phyloP scores from a whole-genome alignment of 2,888 invertebrate genomes.

The Corythucha ciliata region DNA sequence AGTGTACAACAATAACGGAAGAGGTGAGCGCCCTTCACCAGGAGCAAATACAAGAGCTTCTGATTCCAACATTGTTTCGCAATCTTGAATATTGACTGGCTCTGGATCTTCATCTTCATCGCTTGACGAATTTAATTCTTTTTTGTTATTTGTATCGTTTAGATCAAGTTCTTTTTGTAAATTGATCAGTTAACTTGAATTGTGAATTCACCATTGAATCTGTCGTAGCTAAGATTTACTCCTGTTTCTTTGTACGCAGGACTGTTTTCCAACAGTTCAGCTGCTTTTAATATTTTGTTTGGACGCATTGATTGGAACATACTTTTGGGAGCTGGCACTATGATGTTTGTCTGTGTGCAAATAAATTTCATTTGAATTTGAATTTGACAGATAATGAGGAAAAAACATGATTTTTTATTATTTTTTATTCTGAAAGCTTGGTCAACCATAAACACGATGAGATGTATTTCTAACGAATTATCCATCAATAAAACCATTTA shows the following conservation, averaged over 20 bases:
- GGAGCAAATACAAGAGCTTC: constrained; percentile 21
- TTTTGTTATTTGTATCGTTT: not conserved
- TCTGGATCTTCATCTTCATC: constrained; percentile 11
- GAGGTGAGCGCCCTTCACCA: constrained; percentile 17
- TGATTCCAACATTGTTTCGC: not conserved
- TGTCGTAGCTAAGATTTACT: not conserved
- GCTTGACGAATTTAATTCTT: not conserved
- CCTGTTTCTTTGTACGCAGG: constrained; percentile 6
- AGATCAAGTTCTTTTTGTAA: not conserved
- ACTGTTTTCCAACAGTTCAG: not conserved
- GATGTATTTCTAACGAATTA: no score
- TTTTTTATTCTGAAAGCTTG: no score
- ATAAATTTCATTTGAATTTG: no score
- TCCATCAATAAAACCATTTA: no score
- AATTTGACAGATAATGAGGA: no score
- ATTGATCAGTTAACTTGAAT: not conserved
- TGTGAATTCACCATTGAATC: not conserved
- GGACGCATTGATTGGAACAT: no score
- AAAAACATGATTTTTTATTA: no score
- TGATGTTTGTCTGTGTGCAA: no score
- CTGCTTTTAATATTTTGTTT: constrained; percentile 7
- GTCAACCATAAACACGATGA: no score
- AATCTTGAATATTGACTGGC: constrained; percentile 10
- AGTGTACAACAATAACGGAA: constrained; percentile 15
- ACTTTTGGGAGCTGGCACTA: no score